These are phyloP conservation scores for Mustela nigripes DNA, from an alignment of 2,113 vertebrate genomes.

Conservation along the genomic window DNA sequence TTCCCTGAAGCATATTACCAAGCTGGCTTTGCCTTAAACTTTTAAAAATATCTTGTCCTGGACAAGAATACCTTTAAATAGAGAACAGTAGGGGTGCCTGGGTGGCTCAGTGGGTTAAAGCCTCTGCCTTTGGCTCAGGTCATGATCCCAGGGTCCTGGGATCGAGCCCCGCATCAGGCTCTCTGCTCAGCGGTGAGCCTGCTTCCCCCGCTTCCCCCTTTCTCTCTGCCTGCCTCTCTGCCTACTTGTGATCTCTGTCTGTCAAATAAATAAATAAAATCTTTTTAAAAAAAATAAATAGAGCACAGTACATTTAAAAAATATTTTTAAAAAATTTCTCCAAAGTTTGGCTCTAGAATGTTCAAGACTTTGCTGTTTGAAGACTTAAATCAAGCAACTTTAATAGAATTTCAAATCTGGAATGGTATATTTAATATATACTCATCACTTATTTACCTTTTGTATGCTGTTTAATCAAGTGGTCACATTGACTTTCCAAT, in stretches of 20 bases:
- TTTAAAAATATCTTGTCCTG: neutral
- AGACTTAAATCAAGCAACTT: neutral
- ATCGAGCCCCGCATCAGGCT: no score
- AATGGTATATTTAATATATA: neutral
- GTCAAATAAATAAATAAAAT: no score
- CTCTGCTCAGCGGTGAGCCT: no score
- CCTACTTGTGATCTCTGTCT: no score
- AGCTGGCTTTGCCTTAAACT: conserved; percentile 1
- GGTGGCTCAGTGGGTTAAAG: no score
- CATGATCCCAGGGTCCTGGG: no score
- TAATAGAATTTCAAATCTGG: neutral
- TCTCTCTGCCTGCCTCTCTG: no score
- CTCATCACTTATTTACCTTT: neutral
- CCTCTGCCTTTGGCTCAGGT: no score
- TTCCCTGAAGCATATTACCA: neutral
- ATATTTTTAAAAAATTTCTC: neutral
- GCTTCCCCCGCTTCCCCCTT: no score
- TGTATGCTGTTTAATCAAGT: neutral
- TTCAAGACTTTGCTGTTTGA: neutral
- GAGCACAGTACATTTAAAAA: neutral
- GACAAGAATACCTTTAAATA: neutral
- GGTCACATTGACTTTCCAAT: neutral
- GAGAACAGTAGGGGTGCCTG: neutral
- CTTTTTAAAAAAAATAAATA: neutral
- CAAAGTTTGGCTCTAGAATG: neutral